Conservation (phyloP, 2,888 invertebrate genomes). For the Eugnorisma glareosa region DNA sequence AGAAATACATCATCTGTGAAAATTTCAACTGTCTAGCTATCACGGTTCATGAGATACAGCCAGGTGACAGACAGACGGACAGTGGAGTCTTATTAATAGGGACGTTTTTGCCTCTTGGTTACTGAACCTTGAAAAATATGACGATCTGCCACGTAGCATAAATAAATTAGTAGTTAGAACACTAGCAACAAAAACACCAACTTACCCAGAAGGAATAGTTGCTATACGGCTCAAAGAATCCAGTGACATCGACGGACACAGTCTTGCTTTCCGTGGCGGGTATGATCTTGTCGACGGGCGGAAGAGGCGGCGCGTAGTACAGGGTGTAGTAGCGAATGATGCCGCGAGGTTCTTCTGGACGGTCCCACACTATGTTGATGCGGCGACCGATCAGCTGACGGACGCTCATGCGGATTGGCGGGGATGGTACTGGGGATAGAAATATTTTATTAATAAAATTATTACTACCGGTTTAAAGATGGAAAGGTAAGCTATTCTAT, state of each 20-base stretch:
- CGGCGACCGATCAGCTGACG: constrained; percentile 91
- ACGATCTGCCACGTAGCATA: not conserved
- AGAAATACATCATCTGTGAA: too few species aligned
- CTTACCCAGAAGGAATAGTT: constrained; percentile 94
- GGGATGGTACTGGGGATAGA: constrained; percentile 90
- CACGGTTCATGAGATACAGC: too few species aligned
- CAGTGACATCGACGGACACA: constrained; percentile 87
- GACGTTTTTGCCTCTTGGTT: too few species aligned
- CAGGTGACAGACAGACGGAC: too few species aligned
- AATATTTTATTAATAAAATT: not conserved
- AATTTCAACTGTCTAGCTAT: too few species aligned
- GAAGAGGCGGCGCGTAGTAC: constrained; percentile 92
- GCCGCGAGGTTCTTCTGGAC: constrained; percentile 92
- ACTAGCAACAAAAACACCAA: not conserved
- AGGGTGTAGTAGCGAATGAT: constrained; percentile 91
- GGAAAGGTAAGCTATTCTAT: not conserved
- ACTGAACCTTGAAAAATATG: too few species aligned
- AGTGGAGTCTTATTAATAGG: too few species aligned
- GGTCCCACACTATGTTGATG: constrained; percentile 93
- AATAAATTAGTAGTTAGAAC: not conserved
- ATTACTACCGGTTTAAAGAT: not conserved
- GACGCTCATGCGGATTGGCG: constrained; percentile 92
- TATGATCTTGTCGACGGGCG: constrained; percentile 86
- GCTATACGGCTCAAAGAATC: constrained; percentile 88
- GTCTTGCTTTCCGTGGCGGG: constrained; percentile 78